These are phyloP conservation scores for Clarias magur DNA, from an alignment of 2,113 vertebrate genomes.

Conservation along the genomic window DNA sequence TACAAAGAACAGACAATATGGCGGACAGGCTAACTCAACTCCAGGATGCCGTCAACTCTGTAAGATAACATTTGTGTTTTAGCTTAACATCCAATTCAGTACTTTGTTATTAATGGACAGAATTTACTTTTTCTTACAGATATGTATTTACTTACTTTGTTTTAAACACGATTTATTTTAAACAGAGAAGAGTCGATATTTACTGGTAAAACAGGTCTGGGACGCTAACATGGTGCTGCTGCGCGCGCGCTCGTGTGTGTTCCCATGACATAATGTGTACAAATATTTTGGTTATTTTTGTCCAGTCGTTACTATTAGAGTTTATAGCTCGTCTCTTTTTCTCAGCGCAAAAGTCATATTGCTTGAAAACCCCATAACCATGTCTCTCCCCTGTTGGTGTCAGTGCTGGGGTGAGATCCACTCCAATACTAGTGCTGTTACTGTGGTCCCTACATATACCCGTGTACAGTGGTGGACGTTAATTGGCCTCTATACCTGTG, in stretches of 20 bases:
- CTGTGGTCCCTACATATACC: neutral
- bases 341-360: neutral
- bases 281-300: too few relatives aligned
- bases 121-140: neutral
- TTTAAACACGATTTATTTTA: neutral
- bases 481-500: neutral
- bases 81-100: neutral
- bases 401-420: neutral
- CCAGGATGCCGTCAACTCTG: slow-evolving; percentile 94
- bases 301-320: neutral
- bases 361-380: neutral
- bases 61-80: slow-evolving; percentile 59
- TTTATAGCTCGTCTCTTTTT: neutral
- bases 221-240: neutral
- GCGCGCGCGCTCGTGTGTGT: too few relatives aligned
- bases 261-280: too few relatives aligned
- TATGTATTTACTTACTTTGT: neutral
- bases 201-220: neutral
- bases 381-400: neutral
- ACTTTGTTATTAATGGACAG: neutral
- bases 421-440: neutral
- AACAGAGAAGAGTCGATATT: neutral
- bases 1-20: slow-evolving; percentile 68
- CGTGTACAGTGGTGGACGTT: too few relatives aligned
- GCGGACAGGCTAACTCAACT: slow-evolving; percentile 90